Percentiles rank a stretch among this genome's conserved stretches.
Conservation (phyloP, 2,113 vertebrate genomes). For the Carettochelys insculpta region DNA sequence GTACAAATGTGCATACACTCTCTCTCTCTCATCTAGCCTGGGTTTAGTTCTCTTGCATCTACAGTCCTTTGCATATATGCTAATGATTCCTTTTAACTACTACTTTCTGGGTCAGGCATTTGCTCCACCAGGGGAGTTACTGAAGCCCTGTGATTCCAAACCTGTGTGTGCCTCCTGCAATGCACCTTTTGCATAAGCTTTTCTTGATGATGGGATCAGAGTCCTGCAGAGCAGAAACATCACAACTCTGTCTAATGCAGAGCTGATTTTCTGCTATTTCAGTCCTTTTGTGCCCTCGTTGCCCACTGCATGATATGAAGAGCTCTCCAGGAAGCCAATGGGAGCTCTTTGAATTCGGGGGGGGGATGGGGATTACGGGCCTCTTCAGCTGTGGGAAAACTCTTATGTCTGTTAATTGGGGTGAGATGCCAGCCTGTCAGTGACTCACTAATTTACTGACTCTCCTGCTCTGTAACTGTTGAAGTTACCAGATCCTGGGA, state of each 20-base stretch:
- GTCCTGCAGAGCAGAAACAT: neutral
- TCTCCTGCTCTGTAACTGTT: neutral
- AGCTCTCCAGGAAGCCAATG: neutral
- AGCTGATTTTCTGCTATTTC: neutral
- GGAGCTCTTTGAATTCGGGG: accelerated
- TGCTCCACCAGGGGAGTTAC: neutral
- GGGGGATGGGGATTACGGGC: neutral
- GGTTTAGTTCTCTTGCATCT: neutral
- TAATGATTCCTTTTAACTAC: slow-evolving; percentile 31
- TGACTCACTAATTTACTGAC: neutral
- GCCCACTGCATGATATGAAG: neutral
- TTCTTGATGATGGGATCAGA: neutral
- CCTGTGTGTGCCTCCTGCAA: neutral
- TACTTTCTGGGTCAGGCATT: slow-evolving; percentile 51
- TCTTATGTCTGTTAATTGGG: neutral
- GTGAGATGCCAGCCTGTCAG: neutral
- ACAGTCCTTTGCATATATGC: neutral
- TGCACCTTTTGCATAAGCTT: neutral
- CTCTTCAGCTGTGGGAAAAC: accelerated
- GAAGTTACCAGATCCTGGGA: neutral
- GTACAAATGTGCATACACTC: too few species aligned
- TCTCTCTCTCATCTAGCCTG: neutral
- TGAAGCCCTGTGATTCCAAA: slow-evolving; percentile 19
- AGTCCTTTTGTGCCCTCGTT: accelerated
- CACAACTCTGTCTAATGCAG: neutral